Conservation (phyloP, 1,140 invertebrate genomes). For the Cherax destructor region DNA sequence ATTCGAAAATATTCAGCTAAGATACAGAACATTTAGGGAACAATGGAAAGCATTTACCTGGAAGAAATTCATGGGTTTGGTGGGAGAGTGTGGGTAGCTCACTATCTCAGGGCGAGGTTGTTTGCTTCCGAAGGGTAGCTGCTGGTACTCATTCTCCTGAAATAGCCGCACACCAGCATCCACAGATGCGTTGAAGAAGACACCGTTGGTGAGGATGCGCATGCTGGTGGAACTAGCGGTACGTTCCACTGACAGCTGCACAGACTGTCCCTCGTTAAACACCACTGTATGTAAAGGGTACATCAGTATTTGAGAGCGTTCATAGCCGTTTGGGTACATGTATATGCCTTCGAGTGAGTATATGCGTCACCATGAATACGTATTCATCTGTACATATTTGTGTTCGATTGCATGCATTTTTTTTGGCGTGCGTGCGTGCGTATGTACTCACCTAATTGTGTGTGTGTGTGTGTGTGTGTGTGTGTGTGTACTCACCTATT, state of each 20-base stretch:
- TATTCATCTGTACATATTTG: no score
- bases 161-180: constrained; percentile 19
- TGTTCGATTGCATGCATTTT: no score
- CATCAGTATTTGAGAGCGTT: no score
- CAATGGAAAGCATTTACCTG: background rate
- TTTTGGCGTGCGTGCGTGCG: no score
- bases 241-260: constrained; percentile 33
- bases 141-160: constrained; percentile 35
- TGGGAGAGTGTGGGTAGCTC: constrained; percentile 54
- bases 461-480: no score
- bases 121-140: constrained; percentile 49
- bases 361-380: no score
- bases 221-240: constrained; percentile 8
- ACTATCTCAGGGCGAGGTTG: constrained; percentile 38
- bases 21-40: no score
- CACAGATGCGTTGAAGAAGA: constrained; percentile 22
- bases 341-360: no score
- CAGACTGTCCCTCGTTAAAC: constrained; percentile 53
- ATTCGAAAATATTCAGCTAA: no score
- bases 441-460: no score
- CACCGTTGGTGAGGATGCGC: constrained; percentile 21
- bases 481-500: no score
- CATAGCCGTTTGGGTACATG: no score
- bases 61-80: constrained; percentile 22
- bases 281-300: constrained; percentile 15